phyloP scores from a whole-genome alignment of 2,797 vertebrate genomes.

The Cyprinodon diabolis region DNA sequence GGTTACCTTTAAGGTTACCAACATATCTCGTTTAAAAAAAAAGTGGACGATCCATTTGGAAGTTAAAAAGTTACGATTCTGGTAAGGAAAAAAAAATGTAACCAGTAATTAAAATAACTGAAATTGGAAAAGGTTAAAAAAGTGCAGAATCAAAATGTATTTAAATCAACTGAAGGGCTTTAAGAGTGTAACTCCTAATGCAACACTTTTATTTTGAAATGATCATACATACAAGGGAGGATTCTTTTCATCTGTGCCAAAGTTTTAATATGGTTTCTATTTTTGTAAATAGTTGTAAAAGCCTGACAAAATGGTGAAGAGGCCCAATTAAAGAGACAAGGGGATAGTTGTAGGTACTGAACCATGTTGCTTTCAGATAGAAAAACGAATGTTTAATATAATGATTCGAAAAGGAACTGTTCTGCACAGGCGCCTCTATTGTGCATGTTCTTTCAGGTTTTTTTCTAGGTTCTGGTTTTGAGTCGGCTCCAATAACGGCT shows the following conservation, averaged over 20 bases:
- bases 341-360: background rate
- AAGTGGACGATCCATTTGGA: too few species aligned
- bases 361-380: background rate
- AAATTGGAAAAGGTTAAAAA: background rate
- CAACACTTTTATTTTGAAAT: background rate
- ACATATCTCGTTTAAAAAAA: too few species aligned
- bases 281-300: background rate
- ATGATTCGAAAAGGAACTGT: background rate
- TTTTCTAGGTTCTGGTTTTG: slow-evolving; percentile 37
- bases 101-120: background rate
- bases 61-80: too few species aligned
- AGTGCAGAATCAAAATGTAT: background rate
- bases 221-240: background rate
- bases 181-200: background rate
- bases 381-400: background rate
- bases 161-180: too few species aligned
- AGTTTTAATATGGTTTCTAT: background rate
- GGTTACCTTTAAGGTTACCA: too few species aligned
- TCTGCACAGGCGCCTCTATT: background rate
- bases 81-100: too few species aligned
- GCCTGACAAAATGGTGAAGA: background rate
- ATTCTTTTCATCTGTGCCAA: background rate
- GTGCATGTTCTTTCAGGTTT: slow-evolving; percentile 32
- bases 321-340: background rate
- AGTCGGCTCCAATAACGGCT: slow-evolving; percentile 49